Conservation (phyloP, 2,797 vertebrate genomes). For the Hypotaenidia philippensis region DNA sequence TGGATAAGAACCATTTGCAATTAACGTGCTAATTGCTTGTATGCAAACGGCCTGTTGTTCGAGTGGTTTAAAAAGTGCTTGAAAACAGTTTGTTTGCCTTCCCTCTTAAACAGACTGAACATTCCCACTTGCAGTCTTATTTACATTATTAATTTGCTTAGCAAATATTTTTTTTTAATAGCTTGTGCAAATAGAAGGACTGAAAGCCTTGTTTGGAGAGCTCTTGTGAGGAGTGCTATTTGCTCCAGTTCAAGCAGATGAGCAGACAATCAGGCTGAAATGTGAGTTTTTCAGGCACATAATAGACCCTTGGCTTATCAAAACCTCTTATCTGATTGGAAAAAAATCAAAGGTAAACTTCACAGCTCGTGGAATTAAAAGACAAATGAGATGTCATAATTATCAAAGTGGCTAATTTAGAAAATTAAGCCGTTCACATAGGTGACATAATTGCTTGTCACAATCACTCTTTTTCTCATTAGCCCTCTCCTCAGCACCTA, state of each 20-base stretch:
- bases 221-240: constrained; percentile 78
- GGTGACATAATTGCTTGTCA: constrained; percentile 91
- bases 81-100: constrained; percentile 79
- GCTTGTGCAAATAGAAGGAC: constrained; percentile 66
- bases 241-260: constrained; percentile 76
- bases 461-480: constrained; percentile 89
- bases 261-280: constrained; percentile 78
- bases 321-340: constrained; percentile 83
- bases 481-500: constrained; percentile 79
- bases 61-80: constrained; percentile 78
- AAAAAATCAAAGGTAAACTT: constrained; percentile 85
- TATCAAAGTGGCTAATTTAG: constrained; percentile 89
- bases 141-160: constrained; percentile 85
- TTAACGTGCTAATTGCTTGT: constrained; percentile 78
- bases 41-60: constrained; percentile 70
- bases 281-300: constrained; percentile 79
- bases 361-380: constrained; percentile 85
- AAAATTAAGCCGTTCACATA: constrained; percentile 88
- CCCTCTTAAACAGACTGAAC: constrained; percentile 68
- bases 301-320: constrained; percentile 85
- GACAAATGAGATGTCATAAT: constrained; percentile 91
- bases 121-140: constrained; percentile 73
- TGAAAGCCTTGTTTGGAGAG: constrained; percentile 74
- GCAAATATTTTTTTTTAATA: constrained; percentile 68
- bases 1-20: constrained; percentile 67